Evolutionary conservation across 1,140 invertebrate species (phyloP).

Genomic region (Goniozus legneri): DNA sequence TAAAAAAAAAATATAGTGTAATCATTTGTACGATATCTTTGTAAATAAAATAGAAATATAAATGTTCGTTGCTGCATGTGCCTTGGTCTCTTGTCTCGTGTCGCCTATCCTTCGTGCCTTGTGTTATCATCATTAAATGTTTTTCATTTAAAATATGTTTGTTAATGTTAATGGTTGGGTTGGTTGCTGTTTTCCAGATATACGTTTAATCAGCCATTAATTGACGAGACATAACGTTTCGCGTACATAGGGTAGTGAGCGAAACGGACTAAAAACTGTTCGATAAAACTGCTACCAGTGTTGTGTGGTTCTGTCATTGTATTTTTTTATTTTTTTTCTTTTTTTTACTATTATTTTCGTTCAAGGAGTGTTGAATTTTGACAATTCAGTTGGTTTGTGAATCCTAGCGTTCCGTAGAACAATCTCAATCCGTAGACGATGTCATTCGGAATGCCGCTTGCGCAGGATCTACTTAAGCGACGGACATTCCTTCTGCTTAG

Average conservation of each 20-base stretch:
- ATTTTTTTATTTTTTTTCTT: too few relatives aligned
- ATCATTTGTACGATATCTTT: slow-evolving; percentile 36
- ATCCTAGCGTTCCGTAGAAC: slow-evolving; percentile 49
- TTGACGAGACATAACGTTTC: slow-evolving; percentile 28
- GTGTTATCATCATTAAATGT: too few relatives aligned
- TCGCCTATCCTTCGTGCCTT: slow-evolving; percentile 29
- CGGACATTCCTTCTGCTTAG: slow-evolving; percentile 49
- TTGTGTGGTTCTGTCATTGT: slow-evolving; percentile 35
- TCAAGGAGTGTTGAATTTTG: slow-evolving; percentile 40
- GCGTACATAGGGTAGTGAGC: slow-evolving; percentile 19
- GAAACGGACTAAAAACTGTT: slow-evolving; percentile 42
- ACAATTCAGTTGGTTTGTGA: slow-evolving; percentile 47
- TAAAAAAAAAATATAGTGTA: slow-evolving; percentile 12
- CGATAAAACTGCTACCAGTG: slow-evolving; percentile 40
- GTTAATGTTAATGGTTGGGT: slow-evolving; percentile 48
- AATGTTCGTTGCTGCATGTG: slow-evolving; percentile 49
- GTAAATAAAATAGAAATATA: slow-evolving; percentile 39
- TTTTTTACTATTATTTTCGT: too few relatives aligned
- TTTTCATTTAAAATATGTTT: slow-evolving; percentile 14
- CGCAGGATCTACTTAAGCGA: slow-evolving; percentile 46
- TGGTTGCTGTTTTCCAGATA: slow-evolving; percentile 54
- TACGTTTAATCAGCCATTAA: slow-evolving; percentile 49
- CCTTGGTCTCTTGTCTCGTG: slow-evolving; percentile 41
- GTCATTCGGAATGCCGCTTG: slow-evolving; percentile 43
- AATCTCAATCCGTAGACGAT: slow-evolving; percentile 49